Conservation (phyloP, 2,113 vertebrate species). For the Pedionomus torquatus region DNA sequence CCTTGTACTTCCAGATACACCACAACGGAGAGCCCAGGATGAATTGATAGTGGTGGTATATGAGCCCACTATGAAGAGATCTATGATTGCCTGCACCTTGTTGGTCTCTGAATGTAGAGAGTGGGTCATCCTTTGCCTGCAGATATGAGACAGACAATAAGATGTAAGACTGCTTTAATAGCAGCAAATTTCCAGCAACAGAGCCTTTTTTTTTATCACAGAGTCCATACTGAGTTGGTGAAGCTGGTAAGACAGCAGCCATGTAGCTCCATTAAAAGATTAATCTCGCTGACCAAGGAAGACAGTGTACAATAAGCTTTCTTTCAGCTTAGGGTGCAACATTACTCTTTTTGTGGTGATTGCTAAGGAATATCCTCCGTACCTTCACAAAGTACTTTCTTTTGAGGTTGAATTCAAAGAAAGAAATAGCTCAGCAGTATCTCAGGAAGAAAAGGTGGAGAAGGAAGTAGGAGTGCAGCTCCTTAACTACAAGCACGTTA, state of each 20-base stretch:
- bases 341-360: neutral
- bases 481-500: neutral
- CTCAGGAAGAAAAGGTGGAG: neutral
- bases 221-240: neutral
- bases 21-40: conserved; percentile 49
- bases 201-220: neutral
- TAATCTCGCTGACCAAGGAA: neutral
- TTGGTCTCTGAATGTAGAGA: conserved; percentile 22
- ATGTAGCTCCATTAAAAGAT: neutral
- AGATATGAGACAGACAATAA: neutral
- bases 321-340: neutral
- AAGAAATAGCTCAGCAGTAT: neutral
- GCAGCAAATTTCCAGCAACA: neutral
- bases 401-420: neutral
- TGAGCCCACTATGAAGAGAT: conserved; percentile 47
- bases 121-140: conserved; percentile 4
- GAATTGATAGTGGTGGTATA: conserved; percentile 21
- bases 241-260: neutral
- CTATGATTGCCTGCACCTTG: neutral
- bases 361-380: neutral
- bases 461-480: neutral
- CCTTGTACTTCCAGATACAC: conserved; percentile 16
- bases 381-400: neutral
- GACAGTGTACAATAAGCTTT: neutral
- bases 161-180: neutral